These are phyloP conservation scores for Carassius auratus DNA, from an alignment of 2,113 vertebrate species.

Conservation along the genomic window DNA sequence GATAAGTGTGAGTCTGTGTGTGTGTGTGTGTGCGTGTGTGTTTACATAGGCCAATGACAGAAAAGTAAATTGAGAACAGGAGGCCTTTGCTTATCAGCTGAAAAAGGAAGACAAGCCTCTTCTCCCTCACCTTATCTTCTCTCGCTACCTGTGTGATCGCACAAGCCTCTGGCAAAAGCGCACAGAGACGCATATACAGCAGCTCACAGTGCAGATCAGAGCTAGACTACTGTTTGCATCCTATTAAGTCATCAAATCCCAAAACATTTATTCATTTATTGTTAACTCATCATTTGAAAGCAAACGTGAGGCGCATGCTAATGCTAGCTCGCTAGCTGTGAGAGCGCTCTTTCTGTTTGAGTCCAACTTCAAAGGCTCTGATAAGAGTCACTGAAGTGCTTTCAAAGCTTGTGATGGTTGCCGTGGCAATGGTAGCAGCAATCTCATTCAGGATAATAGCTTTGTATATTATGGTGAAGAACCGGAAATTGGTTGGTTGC, in stretches of 20 bases:
- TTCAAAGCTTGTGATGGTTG: slow-evolving; percentile 28
- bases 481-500: slow-evolving; percentile 31
- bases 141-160: slow-evolving; percentile 22
- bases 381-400: slow-evolving; percentile 46
- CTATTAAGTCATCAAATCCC: slow-evolving; percentile 20
- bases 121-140: slow-evolving; percentile 17
- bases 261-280: slow-evolving; percentile 4
- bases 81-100: slow-evolving; percentile 40
- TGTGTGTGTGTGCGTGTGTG: neutral
- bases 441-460: slow-evolving; percentile 38
- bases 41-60: slow-evolving; percentile 24
- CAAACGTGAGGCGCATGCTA: slow-evolving; percentile 22
- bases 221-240: neutral
- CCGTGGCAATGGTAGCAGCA: slow-evolving; percentile 39
- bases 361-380: slow-evolving; percentile 44
- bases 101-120: slow-evolving; percentile 16
- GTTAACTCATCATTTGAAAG: neutral
- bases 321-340: neutral
- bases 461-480: slow-evolving; percentile 35
- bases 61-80: slow-evolving; percentile 30
- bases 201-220: neutral
- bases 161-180: slow-evolving; percentile 12
- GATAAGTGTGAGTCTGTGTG: neutral
- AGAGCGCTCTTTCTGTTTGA: neutral
- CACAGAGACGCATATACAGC: neutral